Evolutionary conservation across 2,797 vertebrate genomes (phyloP), one percentile per base, ranked within the genome.

Genomic region (Gouania willdenowi): DNA sequence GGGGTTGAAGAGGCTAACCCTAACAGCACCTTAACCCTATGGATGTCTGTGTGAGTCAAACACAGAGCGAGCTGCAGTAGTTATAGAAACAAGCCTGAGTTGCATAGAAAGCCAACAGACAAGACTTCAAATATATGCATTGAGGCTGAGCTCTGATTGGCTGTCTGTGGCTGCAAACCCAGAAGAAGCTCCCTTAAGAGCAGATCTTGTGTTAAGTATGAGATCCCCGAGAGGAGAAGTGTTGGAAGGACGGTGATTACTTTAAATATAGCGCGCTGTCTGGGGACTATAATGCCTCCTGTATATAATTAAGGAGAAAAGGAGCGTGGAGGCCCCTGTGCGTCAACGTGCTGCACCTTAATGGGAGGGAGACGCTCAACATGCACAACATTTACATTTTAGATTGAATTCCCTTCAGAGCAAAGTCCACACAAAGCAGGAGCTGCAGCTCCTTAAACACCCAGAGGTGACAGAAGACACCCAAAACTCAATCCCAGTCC

Each of bases 151-250:
- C 26, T 45, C 35, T 48, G 78, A 83, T 77, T 78, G 72, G 79
- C 69, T 71, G 26, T 10, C 45, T 26, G 17, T 63, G 47, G 68
- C 65, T 44, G 48, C 22, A 42, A 51, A 74, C 77, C 72, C 81
- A 60, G 60, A 75, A 74, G 71, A 81, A 59, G 45, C 73, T 78
- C 77, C 83, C 78, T 77, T 76, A 82, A 82, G 71, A 84, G 66
- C 61, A 77, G 52, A 78, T 78, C 75, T 82, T 78, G 77, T 77
- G 75, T 85, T 79, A 82, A 85, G 81, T 87, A 85, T 83, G 66
- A 70, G 71, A 75, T 72, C 64, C 77, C 80, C 83, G 60, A 73
- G 77, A 85, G 79, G 49, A 77, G 74, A 77, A 75, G 54, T 46
- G 67, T 80, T 72, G 71, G 79, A 82, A 82, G 70, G 83, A 75